Percentiles rank a stretch among this genome's conserved stretches.
These are phyloP conservation scores for Drosophila recens DNA, from an alignment of 2,888 invertebrate genomes.

Conservation along the genomic window DNA sequence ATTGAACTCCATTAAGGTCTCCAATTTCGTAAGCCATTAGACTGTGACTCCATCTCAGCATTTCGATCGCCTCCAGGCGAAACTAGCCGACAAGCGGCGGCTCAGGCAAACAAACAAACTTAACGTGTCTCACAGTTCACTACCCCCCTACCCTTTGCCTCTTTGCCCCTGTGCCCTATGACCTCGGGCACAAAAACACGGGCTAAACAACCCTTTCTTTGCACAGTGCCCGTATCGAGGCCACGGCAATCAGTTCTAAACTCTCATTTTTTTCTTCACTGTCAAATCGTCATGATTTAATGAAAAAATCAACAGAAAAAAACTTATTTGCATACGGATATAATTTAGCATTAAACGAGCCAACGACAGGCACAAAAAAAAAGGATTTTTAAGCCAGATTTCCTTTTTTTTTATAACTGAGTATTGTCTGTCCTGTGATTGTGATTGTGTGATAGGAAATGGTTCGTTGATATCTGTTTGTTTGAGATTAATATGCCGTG, in stretches of 20 bases:
- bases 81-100: slow-evolving; percentile 31
- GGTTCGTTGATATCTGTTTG: slow-evolving; percentile 78
- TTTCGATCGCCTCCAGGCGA: slow-evolving; percentile 26
- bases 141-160: slow-evolving; percentile 3
- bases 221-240: slow-evolving; percentile 64
- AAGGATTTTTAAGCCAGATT: slow-evolving; percentile 71
- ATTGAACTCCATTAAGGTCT: slow-evolving; percentile 10
- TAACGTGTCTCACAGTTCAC: slow-evolving; percentile 51
- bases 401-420: slow-evolving; percentile 52
- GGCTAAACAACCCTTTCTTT: slow-evolving; percentile 75
- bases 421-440: slow-evolving; percentile 41
- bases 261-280: slow-evolving; percentile 38
- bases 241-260: slow-evolving; percentile 49
- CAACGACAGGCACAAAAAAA: slow-evolving; percentile 58
- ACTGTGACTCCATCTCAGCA: slow-evolving; percentile 5
- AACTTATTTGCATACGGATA: slow-evolving; percentile 82
- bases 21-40: slow-evolving; percentile 42
- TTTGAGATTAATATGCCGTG: slow-evolving; percentile 83
- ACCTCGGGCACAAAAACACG: slow-evolving; percentile 46
- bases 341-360: slow-evolving; percentile 82
- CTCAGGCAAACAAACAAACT: slow-evolving; percentile 64
- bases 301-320: slow-evolving; percentile 77
- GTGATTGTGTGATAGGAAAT: slow-evolving; percentile 66
- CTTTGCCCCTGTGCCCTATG: slow-evolving; percentile 13
- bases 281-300: slow-evolving; percentile 81